phyloP scores from a whole-genome alignment of 2,113 vertebrate species.

The Pteropus alecto region DNA sequence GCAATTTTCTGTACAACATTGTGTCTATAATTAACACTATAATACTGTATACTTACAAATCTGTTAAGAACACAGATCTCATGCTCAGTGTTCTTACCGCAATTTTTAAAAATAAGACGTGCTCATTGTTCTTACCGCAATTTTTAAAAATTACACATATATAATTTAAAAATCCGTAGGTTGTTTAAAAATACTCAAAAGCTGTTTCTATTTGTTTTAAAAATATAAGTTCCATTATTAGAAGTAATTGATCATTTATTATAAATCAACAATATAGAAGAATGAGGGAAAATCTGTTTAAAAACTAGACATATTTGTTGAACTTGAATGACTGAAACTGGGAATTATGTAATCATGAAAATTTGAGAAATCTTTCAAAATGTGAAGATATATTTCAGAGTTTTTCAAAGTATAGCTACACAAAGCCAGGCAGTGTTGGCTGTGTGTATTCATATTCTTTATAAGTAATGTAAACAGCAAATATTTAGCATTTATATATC shows the following conservation, averaged over 20 bases:
- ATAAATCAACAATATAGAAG: neutral
- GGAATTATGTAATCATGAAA: constrained; percentile 34
- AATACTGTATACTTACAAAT: neutral
- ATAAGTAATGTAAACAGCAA: constrained; percentile 16
- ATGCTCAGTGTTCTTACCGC: neutral
- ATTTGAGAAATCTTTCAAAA: constrained; percentile 30
- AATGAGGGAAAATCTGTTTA: neutral
- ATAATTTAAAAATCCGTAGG: neutral
- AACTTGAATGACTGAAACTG: constrained; percentile 30
- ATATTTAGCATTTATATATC: constrained; percentile 24
- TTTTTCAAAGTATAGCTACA: constrained; percentile 39
- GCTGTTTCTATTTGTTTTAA: neutral
- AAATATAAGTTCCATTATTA: constrained; percentile 8
- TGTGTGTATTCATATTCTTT: neutral
- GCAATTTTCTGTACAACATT: neutral
- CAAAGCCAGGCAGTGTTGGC: constrained; percentile 19
- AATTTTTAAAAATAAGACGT: neutral
- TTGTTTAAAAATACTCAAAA: neutral
- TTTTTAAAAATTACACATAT: neutral
- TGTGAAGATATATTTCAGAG: constrained; percentile 33
- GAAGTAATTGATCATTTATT: constrained; percentile 31
- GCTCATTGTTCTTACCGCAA: neutral
- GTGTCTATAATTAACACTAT: neutral
- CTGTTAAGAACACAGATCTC: neutral
- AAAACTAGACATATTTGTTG: neutral